Base-by-base conservation (phyloP, 2,797 vertebrate species). In the Tapera naevia region DNA sequence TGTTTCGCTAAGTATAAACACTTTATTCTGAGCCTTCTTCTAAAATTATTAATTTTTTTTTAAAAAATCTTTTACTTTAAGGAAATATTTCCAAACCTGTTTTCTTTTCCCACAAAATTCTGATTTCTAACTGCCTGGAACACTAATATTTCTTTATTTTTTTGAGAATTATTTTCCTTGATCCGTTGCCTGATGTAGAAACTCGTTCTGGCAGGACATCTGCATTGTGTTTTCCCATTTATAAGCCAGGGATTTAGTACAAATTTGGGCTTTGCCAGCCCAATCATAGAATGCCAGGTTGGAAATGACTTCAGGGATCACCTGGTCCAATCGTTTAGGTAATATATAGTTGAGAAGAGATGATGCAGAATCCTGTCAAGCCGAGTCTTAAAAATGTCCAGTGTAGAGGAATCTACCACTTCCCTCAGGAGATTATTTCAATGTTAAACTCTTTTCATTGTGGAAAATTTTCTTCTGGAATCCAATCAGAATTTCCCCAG, bases 81-180 rank as follows among this genome's bases (percentile, higher is more conserved):
- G 17, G 24, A 58, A 79, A 57, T 67, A 76, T 13, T 82, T 80
- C 27, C 53, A 89, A 85, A 73, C 5, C 3, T 56, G 2, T 60
- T 76, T 21, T 66, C 6, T 86, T 83, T 66, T 37, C 18, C 27
- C 18, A 5, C 58, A 80, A 91, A 39, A 4, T 67, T 46, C 30
- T 51, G 11, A n/a, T 54, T 87, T 72, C 27, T 43, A 65, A 2
- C 13, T 0, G 0, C 19, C 43, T 69, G 7, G 1, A 4, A 56
- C 5, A 11, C 3, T n/a, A 74, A 33, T 1, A 18, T 2, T 17
- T 48, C 16, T 24, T 78, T 23, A 28, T 43, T 27, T 53, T n/a
- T 87, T 64, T 80, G 10, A 28, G 28, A 73, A 54, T 58, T 50
- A 16, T 67, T 87, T 92, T 48, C 8, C 25, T 19, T 18, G 3